Percentiles rank a stretch among this genome's conserved stretches.
phyloP scores from a whole-genome alignment of 64 coral and sea anemone genomes.

The Dendronephthya gigantea region DNA sequence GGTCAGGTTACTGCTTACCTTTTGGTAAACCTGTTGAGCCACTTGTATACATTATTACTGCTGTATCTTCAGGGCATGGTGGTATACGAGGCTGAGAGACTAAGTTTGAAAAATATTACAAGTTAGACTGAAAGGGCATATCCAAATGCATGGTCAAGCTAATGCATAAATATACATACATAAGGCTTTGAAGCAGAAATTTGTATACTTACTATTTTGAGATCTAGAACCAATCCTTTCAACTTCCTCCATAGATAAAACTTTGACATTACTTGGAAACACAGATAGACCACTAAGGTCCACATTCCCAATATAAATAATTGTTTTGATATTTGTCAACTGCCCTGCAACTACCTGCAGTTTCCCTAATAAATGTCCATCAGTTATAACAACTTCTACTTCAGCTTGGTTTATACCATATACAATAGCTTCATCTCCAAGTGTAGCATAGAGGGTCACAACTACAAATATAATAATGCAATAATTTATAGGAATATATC shows the following conservation, averaged over 20 bases:
- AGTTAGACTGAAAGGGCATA: too few species aligned
- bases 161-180: too few species aligned
- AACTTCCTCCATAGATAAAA: slow-evolving; percentile 71
- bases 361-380: slow-evolving; percentile 59
- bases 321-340: slow-evolving; percentile 51
- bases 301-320: slow-evolving; percentile 81
- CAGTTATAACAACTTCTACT: slow-evolving; percentile 78
- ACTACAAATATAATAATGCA: too few species aligned
- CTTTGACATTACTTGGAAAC: slow-evolving; percentile 59
- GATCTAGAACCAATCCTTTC: slow-evolving; percentile 70
- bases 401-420: slow-evolving; percentile 91
- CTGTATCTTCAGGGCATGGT: slow-evolving; percentile 59
- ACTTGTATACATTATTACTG: slow-evolving; percentile 99
- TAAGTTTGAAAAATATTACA: too few species aligned
- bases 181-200: background rate
- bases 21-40: slow-evolving; percentile 92
- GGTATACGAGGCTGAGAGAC: background rate
- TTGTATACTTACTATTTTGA: slow-evolving; percentile 54
- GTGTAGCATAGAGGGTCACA: slow-evolving; percentile 85
- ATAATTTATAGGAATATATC: too few species aligned
- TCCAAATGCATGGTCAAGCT: too few species aligned
- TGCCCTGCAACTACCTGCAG: slow-evolving; percentile 37
- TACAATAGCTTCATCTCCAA: slow-evolving; percentile 77
- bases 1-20: slow-evolving; percentile 50
- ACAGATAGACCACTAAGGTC: slow-evolving; percentile 42